Conservation (phyloP, 2,888 invertebrate genomes). For the Leptinotarsa tumamoca region DNA sequence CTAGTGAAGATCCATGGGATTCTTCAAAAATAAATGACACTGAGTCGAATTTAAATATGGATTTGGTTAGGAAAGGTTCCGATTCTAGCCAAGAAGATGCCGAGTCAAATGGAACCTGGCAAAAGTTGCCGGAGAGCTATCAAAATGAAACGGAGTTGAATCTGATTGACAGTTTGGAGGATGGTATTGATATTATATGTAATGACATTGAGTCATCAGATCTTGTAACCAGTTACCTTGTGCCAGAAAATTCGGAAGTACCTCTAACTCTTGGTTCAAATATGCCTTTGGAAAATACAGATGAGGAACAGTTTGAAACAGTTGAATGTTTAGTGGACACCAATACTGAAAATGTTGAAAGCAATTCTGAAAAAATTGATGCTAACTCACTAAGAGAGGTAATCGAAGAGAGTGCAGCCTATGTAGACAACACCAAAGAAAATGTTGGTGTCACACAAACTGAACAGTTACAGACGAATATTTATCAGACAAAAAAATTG, state of each 20-base stretch:
- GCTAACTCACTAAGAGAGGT: no score
- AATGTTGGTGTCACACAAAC: no score
- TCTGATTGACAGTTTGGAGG: slow-evolving; percentile 17
- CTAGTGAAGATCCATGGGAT: slow-evolving; percentile 2
- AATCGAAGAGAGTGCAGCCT: no score
- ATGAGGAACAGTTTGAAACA: neutral
- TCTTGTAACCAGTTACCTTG: neutral
- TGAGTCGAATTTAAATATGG: neutral
- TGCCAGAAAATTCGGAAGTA: neutral
- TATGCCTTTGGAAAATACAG: neutral
- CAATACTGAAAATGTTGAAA: neutral
- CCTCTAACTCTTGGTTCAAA: neutral
- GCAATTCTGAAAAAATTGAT: neutral
- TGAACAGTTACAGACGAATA: no score
- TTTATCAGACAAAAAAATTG: no score
- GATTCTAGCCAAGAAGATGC: slow-evolving; percentile 7
- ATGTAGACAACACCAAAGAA: no score
- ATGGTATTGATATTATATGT: neutral
- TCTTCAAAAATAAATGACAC: neutral
- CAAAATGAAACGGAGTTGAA: slow-evolving; percentile 17
- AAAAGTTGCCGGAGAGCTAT: neutral
- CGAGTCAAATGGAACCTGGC: neutral
- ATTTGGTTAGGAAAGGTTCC: neutral
- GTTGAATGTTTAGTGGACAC: neutral
- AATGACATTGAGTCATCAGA: neutral